phyloP scores from a whole-genome alignment of 2,888 invertebrate genomes.

The Rhamnusium bicolor region DNA sequence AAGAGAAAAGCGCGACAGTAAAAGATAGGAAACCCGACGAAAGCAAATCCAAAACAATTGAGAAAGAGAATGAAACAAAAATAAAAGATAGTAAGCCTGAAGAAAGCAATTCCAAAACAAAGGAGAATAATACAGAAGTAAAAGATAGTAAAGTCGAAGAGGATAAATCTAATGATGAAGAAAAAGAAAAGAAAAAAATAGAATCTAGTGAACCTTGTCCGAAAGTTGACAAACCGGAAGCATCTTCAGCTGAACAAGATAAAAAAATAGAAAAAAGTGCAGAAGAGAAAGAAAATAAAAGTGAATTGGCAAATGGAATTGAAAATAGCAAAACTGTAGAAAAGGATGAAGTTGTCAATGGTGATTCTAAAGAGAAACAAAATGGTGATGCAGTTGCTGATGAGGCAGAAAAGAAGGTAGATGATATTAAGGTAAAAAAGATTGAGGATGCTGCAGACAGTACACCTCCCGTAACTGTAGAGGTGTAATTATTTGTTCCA shows the following conservation, averaged over 20 bases:
- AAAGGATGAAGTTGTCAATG: constrained; percentile 47
- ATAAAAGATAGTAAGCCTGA: not conserved
- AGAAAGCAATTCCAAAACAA: not conserved
- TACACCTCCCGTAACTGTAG: constrained; percentile 57
- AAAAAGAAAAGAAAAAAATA: constrained; percentile 58
- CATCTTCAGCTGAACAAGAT: constrained; percentile 23
- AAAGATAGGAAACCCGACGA: not conserved
- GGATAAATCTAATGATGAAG: not conserved
- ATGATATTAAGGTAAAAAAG: constrained; percentile 76
- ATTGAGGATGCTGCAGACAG: constrained; percentile 67
- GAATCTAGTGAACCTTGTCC: constrained; percentile 56
- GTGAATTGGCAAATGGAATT: constrained; percentile 67
- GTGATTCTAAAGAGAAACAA: constrained; percentile 50
- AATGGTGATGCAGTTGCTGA: constrained; percentile 51
- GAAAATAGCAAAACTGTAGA: constrained; percentile 52
- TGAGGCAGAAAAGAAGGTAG: constrained; percentile 47
- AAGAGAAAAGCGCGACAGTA: constrained; percentile 33
- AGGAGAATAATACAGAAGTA: not conserved
- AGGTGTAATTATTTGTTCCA: constrained; percentile 54
- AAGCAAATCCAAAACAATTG: constrained; percentile 49
- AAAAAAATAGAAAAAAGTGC: constrained; percentile 33
- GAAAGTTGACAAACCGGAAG: constrained; percentile 33
- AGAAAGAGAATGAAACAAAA: not conserved
- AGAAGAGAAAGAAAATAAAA: constrained; percentile 69
- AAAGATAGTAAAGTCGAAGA: not conserved